phyloP scores from a whole-genome alignment of 2,113 vertebrate species.

The Rhagologus leucostigma region DNA sequence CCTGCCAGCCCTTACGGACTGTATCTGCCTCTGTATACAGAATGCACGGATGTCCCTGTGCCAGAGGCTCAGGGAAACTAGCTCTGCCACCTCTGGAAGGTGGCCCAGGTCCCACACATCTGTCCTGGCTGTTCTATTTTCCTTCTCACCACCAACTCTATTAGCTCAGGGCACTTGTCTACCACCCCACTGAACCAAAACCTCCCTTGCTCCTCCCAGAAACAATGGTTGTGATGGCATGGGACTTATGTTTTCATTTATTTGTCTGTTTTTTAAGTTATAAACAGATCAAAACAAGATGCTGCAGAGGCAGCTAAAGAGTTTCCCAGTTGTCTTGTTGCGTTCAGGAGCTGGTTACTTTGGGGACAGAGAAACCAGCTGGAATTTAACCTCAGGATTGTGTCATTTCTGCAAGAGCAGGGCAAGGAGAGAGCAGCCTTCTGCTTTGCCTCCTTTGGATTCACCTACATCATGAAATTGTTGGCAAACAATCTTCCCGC shows the following conservation, averaged over 20 bases:
- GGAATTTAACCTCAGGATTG: background rate
- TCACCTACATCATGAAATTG: background rate
- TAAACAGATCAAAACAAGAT: conserved; percentile 22
- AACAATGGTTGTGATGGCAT: background rate
- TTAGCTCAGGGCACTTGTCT: background rate
- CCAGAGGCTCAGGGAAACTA: background rate
- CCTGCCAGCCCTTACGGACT: background rate
- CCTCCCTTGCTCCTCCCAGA: background rate
- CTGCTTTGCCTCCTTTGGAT: background rate
- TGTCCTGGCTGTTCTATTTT: background rate
- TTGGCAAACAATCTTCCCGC: background rate
- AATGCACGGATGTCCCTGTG: fast-evolving
- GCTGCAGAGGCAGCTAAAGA: conserved; percentile 1
- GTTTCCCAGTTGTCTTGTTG: background rate
- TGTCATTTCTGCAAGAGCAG: background rate
- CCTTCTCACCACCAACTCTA: background rate
- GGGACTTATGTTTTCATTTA: background rate
- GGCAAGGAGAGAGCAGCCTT: background rate
- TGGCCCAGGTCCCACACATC: background rate
- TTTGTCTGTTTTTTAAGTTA: background rate
- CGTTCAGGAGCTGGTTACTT: background rate
- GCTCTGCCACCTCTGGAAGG: background rate
- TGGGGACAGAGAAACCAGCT: background rate
- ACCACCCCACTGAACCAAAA: conserved; percentile 6
- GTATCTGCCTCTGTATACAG: background rate